Percentiles rank a stretch among this genome's conserved stretches.
phyloP scores from a whole-genome alignment of 2,888 invertebrate species.

The Coenonympha arcania region DNA sequence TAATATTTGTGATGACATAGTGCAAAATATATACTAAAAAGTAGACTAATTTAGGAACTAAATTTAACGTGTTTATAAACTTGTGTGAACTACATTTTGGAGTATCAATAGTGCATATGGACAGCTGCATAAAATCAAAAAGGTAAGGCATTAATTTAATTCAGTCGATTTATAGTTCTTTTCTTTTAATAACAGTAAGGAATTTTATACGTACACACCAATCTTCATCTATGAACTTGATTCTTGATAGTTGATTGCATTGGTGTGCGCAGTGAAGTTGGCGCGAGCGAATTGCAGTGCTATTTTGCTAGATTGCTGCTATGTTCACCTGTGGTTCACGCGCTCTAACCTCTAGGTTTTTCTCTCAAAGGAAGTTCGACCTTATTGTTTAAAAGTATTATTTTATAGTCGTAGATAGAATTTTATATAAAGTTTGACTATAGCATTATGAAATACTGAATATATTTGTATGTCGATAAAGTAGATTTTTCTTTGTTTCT shows the following conservation, averaged over 20 bases:
- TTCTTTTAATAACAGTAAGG: conserved; percentile 31
- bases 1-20: conserved; percentile 61
- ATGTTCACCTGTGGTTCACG: too few species aligned
- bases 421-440: conserved; percentile 41
- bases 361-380: conserved; percentile 34
- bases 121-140: conserved; percentile 44
- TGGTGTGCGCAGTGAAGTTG: conserved; percentile 44
- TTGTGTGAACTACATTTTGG: conserved; percentile 31
- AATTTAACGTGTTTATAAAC: conserved; percentile 48
- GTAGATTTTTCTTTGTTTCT: conserved; percentile 15
- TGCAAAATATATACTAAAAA: conserved; percentile 50
- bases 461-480: conserved; percentile 3
- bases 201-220: conserved; percentile 49
- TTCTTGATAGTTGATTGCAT: conserved; percentile 71
- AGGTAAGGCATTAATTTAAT: conserved; percentile 47
- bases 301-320: conserved; percentile 44
- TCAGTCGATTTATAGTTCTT: neutral
- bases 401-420: conserved; percentile 35
- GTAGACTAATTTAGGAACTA: conserved; percentile 41
- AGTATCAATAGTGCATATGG: conserved; percentile 46
- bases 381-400: conserved; percentile 16
- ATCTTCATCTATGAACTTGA: conserved; percentile 73
- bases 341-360: conserved; percentile 46
- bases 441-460: neutral
- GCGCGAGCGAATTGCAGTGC: conserved; percentile 55